These are phyloP conservation scores for Datnioides undecimradiatus DNA, from an alignment of 2,113 vertebrate species.

Conservation along the genomic window DNA sequence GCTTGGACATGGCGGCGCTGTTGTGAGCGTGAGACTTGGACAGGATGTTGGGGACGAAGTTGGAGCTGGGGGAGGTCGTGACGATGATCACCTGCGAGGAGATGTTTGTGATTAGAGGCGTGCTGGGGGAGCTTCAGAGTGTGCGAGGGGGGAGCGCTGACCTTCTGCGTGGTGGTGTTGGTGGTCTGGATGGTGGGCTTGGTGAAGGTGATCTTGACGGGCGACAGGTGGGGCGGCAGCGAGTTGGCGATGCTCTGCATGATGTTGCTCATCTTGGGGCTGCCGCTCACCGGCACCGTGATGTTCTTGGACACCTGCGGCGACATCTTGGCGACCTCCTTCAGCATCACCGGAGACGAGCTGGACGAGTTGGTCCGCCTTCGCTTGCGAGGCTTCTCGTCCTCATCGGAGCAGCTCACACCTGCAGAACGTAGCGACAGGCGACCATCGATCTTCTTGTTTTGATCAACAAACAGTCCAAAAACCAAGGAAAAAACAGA, in stretches of 20 bases:
- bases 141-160: background rate
- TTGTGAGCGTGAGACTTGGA: slow-evolving; percentile 97
- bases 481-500: too few species aligned
- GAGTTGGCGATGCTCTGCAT: slow-evolving; percentile 99
- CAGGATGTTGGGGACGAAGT: slow-evolving; percentile 98
- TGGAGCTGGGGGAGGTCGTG: slow-evolving; percentile 97
- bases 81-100: slow-evolving; percentile 95
- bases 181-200: slow-evolving; percentile 97
- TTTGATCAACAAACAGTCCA: too few species aligned
- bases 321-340: slow-evolving; percentile 92
- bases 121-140: background rate
- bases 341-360: slow-evolving; percentile 95
- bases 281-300: slow-evolving; percentile 92
- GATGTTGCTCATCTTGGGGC: slow-evolving; percentile 99
- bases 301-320: slow-evolving; percentile 93
- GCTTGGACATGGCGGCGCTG: slow-evolving; percentile 90
- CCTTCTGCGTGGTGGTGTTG: slow-evolving; percentile 97
- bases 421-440: too few species aligned
- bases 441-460: too few species aligned
- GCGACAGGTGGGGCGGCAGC: slow-evolving; percentile 97
- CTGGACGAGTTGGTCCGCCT: slow-evolving; percentile 96
- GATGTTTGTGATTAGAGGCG: background rate
- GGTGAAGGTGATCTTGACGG: slow-evolving; percentile 99
- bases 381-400: slow-evolving; percentile 98
- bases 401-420: slow-evolving; percentile 97